Percentiles rank a stretch among this genome's conserved stretches.
Conservation (phyloP, 2,888 invertebrate species). For the Macrophya annulata region DNA sequence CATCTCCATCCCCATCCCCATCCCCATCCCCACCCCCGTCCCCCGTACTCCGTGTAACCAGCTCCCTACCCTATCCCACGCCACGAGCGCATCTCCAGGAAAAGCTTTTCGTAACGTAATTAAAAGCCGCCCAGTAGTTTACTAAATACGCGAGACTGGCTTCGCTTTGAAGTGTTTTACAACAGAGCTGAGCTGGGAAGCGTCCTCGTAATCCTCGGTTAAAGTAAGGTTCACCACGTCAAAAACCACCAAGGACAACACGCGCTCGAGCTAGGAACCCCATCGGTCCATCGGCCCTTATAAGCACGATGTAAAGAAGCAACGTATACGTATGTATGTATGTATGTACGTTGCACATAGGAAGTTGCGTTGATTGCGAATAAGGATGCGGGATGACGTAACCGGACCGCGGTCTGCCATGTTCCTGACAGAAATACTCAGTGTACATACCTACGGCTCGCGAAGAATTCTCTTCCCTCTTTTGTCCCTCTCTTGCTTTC, state of each 20-base stretch:
- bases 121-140: slow-evolving; percentile 50
- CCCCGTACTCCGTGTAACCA: neutral
- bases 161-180: slow-evolving; percentile 54
- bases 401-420: slow-evolving; percentile 47
- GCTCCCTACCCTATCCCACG: neutral
- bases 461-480: slow-evolving; percentile 42
- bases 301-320: slow-evolving; percentile 34
- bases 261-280: neutral
- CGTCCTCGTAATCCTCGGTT: slow-evolving; percentile 18
- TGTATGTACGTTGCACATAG: slow-evolving; percentile 15
- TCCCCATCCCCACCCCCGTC: slow-evolving; percentile 23
- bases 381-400: slow-evolving; percentile 48
- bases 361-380: slow-evolving; percentile 51
- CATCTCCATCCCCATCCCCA: slow-evolving; percentile 26
- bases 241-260: slow-evolving; percentile 29
- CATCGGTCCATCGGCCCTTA: slow-evolving; percentile 43
- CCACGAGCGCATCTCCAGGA: slow-evolving; percentile 40
- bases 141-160: slow-evolving; percentile 53
- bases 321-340: neutral
- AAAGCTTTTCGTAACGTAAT: slow-evolving; percentile 52
- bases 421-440: slow-evolving; percentile 48
- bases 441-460: slow-evolving; percentile 27
- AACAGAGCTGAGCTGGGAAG: slow-evolving; percentile 18
- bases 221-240: slow-evolving; percentile 22
- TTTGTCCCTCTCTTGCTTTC: neutral